Evolutionary conservation across 2,797 vertebrate genomes (phyloP).

Genomic region (Etheostoma nigrum): DNA sequence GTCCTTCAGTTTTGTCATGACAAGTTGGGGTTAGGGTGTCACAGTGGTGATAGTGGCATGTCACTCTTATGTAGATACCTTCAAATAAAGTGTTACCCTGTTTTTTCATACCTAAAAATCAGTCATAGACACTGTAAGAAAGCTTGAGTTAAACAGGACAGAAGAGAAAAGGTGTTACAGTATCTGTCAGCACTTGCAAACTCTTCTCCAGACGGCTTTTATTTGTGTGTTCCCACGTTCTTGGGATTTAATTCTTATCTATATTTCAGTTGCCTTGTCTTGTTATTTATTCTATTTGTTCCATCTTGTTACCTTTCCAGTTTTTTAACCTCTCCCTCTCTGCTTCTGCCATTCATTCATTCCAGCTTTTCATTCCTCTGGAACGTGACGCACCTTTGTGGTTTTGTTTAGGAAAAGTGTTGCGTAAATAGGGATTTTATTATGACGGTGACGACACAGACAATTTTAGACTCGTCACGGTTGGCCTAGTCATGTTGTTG

Average conservation of each 20-base stretch:
- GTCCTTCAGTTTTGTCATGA: no score
- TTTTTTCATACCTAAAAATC: neutral
- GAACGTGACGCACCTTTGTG: neutral
- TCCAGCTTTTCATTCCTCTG: neutral
- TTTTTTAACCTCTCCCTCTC: neutral
- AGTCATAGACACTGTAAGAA: neutral
- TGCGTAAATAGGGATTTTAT: conserved; percentile 15
- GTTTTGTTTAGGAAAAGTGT: conserved; percentile 5
- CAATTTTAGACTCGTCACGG: neutral
- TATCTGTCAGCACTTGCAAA: neutral
- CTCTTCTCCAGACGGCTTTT: neutral
- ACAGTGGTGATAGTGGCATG: no score
- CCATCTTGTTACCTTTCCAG: neutral
- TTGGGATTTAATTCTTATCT: neutral
- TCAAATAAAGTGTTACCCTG: neutral
- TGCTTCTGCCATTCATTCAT: neutral
- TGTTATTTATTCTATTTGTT: neutral
- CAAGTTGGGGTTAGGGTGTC: no score
- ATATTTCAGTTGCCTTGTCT: neutral
- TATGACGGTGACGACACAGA: neutral
- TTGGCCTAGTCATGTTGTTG: conserved; percentile 18
- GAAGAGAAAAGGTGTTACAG: neutral
- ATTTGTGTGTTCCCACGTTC: neutral
- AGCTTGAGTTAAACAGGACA: neutral
- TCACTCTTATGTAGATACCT: no score